Evolutionary conservation across 1,140 invertebrate genomes (phyloP).

Genomic region (Aphaenogaster ashmeadi): DNA sequence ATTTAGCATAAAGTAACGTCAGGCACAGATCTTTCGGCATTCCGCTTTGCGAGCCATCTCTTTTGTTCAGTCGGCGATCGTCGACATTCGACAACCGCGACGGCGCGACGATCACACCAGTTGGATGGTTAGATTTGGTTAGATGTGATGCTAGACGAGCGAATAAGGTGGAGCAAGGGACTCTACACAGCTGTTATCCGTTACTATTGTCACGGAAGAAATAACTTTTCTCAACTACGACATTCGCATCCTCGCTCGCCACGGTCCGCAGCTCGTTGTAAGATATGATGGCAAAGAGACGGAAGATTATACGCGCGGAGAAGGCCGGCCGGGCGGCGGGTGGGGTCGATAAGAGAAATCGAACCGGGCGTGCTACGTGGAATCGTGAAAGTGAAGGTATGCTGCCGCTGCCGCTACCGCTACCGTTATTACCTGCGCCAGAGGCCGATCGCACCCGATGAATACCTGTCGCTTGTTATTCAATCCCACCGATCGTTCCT

Average conservation of each 20-base stretch:
- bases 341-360: conserved; percentile 77
- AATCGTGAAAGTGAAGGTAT: conserved; percentile 73
- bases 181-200: too few relatives aligned
- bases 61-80: too few relatives aligned
- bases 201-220: not conserved
- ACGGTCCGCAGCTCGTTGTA: not conserved
- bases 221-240: conserved; percentile 22
- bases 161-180: too few relatives aligned
- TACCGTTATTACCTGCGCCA: conserved; percentile 26
- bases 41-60: too few relatives aligned
- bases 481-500: not conserved
- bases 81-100: too few relatives aligned
- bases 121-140: too few relatives aligned
- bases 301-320: conserved; percentile 40
- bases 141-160: too few relatives aligned
- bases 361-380: conserved; percentile 68
- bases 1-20: too few relatives aligned
- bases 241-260: too few relatives aligned
- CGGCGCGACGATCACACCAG: too few relatives aligned
- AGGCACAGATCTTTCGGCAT: too few relatives aligned
- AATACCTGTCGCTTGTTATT: conserved; percentile 67
- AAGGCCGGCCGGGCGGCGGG: conserved; percentile 55
- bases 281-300: conserved; percentile 61
- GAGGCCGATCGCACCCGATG: conserved; percentile 23
- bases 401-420: not conserved